Base-by-base conservation (phyloP, 2,888 invertebrate species). In the Drosophila sordidapex region DNA sequence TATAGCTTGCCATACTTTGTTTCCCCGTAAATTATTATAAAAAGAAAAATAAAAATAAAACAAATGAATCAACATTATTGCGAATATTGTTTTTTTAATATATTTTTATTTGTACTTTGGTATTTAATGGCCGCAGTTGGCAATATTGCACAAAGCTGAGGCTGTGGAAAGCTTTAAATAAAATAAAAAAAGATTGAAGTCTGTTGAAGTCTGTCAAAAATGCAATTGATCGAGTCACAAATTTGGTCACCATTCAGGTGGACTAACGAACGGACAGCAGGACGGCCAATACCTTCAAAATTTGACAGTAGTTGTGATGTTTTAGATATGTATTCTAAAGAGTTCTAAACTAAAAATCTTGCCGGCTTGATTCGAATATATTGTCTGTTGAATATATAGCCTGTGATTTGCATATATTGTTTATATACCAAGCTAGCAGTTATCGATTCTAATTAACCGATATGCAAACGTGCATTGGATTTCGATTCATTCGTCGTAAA, bases 41-140 rank as follows among this genome's bases (percentile, higher is more conserved):
- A 73, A 51, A 29, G 10, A 11, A 33, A 33, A 33, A 31, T 10
- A 63, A 65, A 64, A 46, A 31, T 43, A 51, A 61, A 62, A 29
- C 49, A 70, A 71, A 81, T 74, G 67, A 74, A 76, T 67, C 27
- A 13, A 62, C 35, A 71, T 69, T 70, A 68, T 49, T 43, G 8
- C 31, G 36, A 48, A 59, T 68, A 52, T 40, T 66, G 48, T 33
- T 25, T 64, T 46, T 46, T 3, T n/a, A 11, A 38, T 18, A 18
- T 38, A 0, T 18, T 18, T 10, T 18, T 18, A 10, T 18, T 21
- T 8, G 11, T 53, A 65, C 65, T 62, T 73, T 33, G 29, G 29
- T 18, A 27, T 27, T 54, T 38, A 29, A 25, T 15, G 25, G 46
- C 25, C 25, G 13, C 21, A 13, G 6, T 7, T 21, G 21, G 21